A percentile compares a stretch with the other conserved stretches of the same genome.
These are phyloP conservation scores for Megaptera novaeangliae DNA, from an alignment of 2,113 vertebrate genomes.

Conservation along the genomic window DNA sequence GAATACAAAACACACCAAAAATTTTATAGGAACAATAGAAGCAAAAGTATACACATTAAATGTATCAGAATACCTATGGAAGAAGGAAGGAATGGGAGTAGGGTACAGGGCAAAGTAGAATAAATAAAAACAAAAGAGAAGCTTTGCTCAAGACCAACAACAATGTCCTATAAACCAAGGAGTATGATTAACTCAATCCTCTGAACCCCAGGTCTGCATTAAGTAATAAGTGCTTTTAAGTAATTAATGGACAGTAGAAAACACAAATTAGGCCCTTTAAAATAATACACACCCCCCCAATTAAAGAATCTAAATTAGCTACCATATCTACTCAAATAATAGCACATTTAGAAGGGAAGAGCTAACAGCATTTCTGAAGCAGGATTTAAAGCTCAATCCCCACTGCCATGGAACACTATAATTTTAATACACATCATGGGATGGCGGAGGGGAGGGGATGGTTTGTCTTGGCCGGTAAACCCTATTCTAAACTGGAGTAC, in stretches of 20 bases:
- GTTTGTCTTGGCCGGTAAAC: not conserved
- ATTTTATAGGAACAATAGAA: not conserved
- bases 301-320: not conserved
- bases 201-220: not conserved
- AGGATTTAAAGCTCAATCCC: not conserved
- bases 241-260: not conserved
- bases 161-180: not conserved
- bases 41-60: not conserved
- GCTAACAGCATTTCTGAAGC: not conserved
- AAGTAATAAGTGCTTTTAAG: slow-evolving; percentile 15
- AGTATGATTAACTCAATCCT: not conserved
- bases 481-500: not conserved
- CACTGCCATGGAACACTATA: not conserved
- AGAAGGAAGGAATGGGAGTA: not conserved
- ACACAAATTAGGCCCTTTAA: not conserved
- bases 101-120: not conserved
- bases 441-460: not conserved
- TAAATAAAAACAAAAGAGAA: not conserved
- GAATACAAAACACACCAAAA: not conserved
- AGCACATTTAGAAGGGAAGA: not conserved
- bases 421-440: not conserved
- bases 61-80: not conserved
- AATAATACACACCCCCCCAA: not conserved
- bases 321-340: not conserved
- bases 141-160: not conserved